Evolutionary conservation across 2,888 invertebrate species (phyloP), one percentile per base, ranked within the genome.

Genomic region (Drosophila mercatorum): DNA sequence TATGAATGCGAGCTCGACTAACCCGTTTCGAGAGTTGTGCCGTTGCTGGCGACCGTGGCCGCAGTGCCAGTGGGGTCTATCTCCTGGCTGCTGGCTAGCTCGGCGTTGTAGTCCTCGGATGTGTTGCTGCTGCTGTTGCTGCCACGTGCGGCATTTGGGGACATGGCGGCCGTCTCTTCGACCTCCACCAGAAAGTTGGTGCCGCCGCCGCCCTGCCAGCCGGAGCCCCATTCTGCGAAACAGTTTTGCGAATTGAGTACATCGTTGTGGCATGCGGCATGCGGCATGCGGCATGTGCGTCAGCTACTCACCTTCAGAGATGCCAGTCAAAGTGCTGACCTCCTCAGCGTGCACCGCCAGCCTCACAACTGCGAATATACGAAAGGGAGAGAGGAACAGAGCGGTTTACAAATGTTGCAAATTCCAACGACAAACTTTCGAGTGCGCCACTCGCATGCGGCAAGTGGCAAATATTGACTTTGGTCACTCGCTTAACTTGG

Each of bases 131-230:
- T 72, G 51, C 73, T 78, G 65, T 55, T 76, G 62, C 62, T 72
- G 51, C 73, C 67, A 17, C 52, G 66, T 56, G 83, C 70, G 1
- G 60, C 65, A 40, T 75, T 69, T 8, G 86, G 68, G 41, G 89
- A 75, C 66, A 81, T 81, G 75, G 89, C 77, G 22, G 89, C 85
- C 53, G 92, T 91, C 81, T 93, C 91, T 72, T 92, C 92, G 76
- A 93, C 91, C 88, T 93, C 93, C 58, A 93, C 92, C 55, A 93
- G 89, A 72, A 93, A 92, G 73, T 91, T 92, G 72, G 92, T 91
- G 69, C 92, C 93, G 59, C 92, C 93, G 59, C 92, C 92, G 59
- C 92, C 92, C 59, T 82, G 85, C 92, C 91, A 92, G 59, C 92
- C 93, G 60, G 93, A 92, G 75, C 92, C 93, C 93, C 93, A 93